Base-by-base conservation (phyloP, 1,140 invertebrate genomes). In the Hypsibius dujardini region DNA sequence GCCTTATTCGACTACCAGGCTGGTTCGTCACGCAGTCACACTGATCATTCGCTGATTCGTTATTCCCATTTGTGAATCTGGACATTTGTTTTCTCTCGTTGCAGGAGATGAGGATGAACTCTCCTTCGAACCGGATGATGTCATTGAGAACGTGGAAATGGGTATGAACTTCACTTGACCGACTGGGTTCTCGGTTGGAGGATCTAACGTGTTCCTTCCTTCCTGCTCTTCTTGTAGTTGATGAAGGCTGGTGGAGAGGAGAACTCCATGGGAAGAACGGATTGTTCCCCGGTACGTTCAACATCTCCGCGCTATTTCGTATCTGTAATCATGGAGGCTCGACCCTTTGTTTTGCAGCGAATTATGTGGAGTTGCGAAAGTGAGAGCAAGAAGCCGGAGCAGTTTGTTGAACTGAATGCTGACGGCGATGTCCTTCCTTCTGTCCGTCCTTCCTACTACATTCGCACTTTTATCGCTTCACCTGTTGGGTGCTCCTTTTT, bases 181-280 rank as follows among this genome's bases (percentile, higher is more conserved):
- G n/a, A n/a, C n/a, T n/a, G n/a, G n/a, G n/a, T n/a, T n/a, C n/a
- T n/a, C n/a, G n/a, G n/a, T n/a, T n/a, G n/a, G n/a, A n/a, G n/a
- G n/a, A n/a, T n/a, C n/a, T n/a, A 47, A 69, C 69, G 15, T 15
- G 40, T 73, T n/a, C 1, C 15, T 45, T 46, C 3, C 12, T 72
- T 14, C 70, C 46, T 46, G 40, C 56, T n/a, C 2, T 67, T 56
- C 59, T 76, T 59, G 74, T 82, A 88, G 92, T 95, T 79, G 92
- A 95, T 82, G 90, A 92, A 76, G 92, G 92, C 1, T 95, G 92
- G 92, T 95, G 92, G 92, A 83, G 89, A 75, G 92, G 92, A 0
- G 80, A 87, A 71, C 92, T 89, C 76, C 86, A 86, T 77, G 90
- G 90, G 67, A 86, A 87, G 73, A 86, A 86, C 79, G 92, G 92